phyloP scores from a whole-genome alignment of 2,888 invertebrate species.

The Brachynemurus nebulosus region DNA sequence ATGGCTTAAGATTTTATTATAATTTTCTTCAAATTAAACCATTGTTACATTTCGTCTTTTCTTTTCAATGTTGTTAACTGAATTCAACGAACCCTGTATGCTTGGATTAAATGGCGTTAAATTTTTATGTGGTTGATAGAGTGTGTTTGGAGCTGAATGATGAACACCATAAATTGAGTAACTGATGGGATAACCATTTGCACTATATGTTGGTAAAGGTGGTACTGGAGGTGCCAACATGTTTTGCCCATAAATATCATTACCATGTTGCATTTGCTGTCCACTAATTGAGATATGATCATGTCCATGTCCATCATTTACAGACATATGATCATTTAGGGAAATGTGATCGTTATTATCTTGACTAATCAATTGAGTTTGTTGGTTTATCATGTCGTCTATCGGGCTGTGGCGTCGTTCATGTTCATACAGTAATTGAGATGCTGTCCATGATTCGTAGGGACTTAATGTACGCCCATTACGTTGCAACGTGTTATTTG shows the following conservation, averaged over 20 bases:
- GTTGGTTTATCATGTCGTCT: constrained; percentile 22
- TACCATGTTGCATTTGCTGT: constrained; percentile 24
- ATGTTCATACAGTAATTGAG: constrained; percentile 42
- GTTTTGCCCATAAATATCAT: constrained; percentile 21
- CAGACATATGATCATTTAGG: constrained; percentile 27
- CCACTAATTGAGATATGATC: constrained; percentile 26
- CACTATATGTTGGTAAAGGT: constrained; percentile 33
- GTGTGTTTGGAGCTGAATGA: constrained; percentile 22
- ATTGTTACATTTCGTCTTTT: constrained; percentile 45
- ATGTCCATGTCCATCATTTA: constrained; percentile 26
- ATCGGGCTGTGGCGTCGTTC: constrained; percentile 39
- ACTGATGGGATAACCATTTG: constrained; percentile 30
- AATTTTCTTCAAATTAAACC: constrained; percentile 31
- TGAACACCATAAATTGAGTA: constrained; percentile 34
- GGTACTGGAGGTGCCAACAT: constrained; percentile 36
- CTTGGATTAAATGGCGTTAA: constrained; percentile 34
- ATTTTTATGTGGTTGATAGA: constrained; percentile 30
- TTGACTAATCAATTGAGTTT: constrained; percentile 23
- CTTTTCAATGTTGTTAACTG: constrained; percentile 40
- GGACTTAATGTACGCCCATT: constrained; percentile 35
- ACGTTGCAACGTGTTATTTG: constrained; percentile 31
- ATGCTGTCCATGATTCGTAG: constrained; percentile 44
- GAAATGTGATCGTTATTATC: constrained; percentile 23
- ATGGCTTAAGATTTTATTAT: constrained; percentile 2
- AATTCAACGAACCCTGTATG: constrained; percentile 40